Conservation (phyloP, 2,797 vertebrate genomes). For the Decapterus maruadsi region DNA sequence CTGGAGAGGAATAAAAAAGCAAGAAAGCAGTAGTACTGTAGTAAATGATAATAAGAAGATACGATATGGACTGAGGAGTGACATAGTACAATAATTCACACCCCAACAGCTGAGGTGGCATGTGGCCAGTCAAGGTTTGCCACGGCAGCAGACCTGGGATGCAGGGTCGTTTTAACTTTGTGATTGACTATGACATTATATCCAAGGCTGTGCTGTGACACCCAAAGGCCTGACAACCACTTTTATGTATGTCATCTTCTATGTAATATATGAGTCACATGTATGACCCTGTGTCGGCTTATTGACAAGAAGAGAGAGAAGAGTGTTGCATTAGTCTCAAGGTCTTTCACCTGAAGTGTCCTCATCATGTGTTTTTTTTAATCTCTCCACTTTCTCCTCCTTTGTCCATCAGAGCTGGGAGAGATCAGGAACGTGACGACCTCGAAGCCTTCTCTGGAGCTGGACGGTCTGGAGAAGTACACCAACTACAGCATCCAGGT, state of each 20-base stretch:
- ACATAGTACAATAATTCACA: conserved; percentile 50
- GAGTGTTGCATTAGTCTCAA: neutral
- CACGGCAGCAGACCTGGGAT: conserved; percentile 34
- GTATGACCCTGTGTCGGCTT: conserved; percentile 1
- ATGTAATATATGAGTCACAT: conserved; percentile 25
- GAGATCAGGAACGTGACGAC: conserved; percentile 97
- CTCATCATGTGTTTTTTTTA: neutral
- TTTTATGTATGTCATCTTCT: conserved; percentile 25
- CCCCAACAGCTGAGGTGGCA: conserved; percentile 43
- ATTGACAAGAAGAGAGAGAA: conserved; percentile 7
- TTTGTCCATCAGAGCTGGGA: conserved; percentile 88
- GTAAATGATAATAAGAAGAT: conserved; percentile 1
- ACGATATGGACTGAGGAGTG: conserved; percentile 4
- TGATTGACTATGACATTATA: conserved; percentile 49
- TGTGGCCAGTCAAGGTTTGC: conserved; percentile 38
- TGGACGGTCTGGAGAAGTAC: conserved; percentile 96
- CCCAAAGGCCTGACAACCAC: conserved; percentile 6
- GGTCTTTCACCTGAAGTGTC: conserved; percentile 7
- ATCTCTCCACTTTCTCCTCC: neutral
- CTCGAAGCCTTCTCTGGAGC: conserved; percentile 92
- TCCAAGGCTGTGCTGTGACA: conserved; percentile 36
- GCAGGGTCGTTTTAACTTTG: conserved; percentile 34
- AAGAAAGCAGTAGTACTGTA: neutral
- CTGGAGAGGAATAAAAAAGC: neutral
- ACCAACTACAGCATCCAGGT: conserved; percentile 99